Evolutionary conservation across 2,113 vertebrate genomes (phyloP).

Genomic region (Archocentrus centrarchus): DNA sequence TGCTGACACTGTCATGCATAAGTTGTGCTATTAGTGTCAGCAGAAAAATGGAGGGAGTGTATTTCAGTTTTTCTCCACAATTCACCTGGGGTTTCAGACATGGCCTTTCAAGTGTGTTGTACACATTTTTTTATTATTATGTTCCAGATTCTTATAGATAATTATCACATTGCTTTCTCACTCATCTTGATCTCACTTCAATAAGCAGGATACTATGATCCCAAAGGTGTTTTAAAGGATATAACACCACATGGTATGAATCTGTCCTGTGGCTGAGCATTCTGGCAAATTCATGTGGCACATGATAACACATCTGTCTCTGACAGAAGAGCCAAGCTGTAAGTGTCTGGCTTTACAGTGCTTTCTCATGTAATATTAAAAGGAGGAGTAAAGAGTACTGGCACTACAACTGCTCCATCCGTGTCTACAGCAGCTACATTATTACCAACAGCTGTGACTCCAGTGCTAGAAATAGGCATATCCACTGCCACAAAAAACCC

Average conservation of each 20-base stretch:
- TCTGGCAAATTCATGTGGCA: neutral
- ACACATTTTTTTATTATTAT: neutral
- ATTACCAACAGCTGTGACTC: neutral
- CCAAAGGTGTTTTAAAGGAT: neutral
- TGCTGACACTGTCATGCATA: constrained; percentile 42
- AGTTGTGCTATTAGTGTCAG: constrained; percentile 26
- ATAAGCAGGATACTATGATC: neutral
- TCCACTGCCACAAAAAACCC: no score
- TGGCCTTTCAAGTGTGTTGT: neutral
- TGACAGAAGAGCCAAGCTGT: neutral
- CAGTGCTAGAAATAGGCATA: neutral
- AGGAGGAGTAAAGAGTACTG: neutral
- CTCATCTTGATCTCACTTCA: neutral
- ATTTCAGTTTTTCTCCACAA: constrained; percentile 16
- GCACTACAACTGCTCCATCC: neutral
- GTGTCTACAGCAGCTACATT: neutral
- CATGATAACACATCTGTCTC: neutral
- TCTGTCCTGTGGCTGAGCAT: neutral
- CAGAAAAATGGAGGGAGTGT: constrained; percentile 4
- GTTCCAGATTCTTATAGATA: neutral
- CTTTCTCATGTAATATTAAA: neutral
- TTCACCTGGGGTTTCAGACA: constrained; percentile 25
- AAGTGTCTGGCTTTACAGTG: neutral
- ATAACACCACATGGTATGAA: neutral
- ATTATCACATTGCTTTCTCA: neutral